phyloP scores from a whole-genome alignment of 2,797 vertebrate species.

The Atherinosoma microstoma region DNA sequence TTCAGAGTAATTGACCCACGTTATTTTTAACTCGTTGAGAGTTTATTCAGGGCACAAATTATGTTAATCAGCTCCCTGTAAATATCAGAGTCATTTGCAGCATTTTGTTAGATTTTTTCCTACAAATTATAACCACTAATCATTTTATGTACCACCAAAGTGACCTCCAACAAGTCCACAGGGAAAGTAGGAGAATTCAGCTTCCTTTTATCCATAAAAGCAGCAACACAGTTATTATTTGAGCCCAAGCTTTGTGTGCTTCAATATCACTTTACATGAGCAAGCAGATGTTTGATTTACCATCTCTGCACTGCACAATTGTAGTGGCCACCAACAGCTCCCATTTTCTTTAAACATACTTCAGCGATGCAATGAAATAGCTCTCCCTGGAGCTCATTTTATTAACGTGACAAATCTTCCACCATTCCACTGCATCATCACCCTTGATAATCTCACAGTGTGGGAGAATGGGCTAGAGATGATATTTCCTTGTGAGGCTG shows the following conservation, averaged over 20 bases:
- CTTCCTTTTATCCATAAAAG: constrained; percentile 21
- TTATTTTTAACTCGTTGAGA: neutral
- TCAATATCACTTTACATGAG: constrained; percentile 42
- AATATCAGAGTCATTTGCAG: too few relatives aligned
- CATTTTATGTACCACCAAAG: neutral
- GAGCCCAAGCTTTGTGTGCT: constrained; percentile 31
- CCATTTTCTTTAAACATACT: constrained; percentile 66
- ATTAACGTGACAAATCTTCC: constrained; percentile 76
- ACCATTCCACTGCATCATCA: constrained; percentile 67
- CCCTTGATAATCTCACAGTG: constrained; percentile 65
- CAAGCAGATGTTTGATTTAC: constrained; percentile 48
- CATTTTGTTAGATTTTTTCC: too few relatives aligned
- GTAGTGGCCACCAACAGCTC: constrained; percentile 43
- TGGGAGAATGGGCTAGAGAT: constrained; percentile 35
- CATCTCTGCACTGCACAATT: constrained; percentile 29
- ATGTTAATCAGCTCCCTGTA: neutral
- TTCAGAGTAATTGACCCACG: too few relatives aligned
- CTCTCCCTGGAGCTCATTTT: constrained; percentile 72
- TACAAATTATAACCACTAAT: neutral
- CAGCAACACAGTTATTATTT: constrained; percentile 26
- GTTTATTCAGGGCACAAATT: neutral
- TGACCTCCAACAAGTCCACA: neutral
- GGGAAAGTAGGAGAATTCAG: constrained; percentile 1
- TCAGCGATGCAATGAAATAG: constrained; percentile 56
- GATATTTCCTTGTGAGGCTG: constrained; percentile 65